Conservation (phyloP, 2,888 invertebrate species). For the Tachina grossa region DNA sequence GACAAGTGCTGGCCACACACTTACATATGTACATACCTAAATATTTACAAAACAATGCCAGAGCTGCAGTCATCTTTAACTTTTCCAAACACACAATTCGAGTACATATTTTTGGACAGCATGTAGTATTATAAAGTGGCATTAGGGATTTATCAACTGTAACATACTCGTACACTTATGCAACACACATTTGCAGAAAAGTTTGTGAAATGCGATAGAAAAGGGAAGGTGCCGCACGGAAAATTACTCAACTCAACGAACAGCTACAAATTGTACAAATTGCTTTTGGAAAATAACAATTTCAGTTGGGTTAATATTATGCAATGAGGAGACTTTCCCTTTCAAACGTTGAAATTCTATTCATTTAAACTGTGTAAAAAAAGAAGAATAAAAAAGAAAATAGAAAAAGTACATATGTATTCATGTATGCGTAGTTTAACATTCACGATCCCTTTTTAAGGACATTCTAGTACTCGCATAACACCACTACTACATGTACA, state of each 20-base stretch:
- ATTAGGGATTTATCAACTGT: constrained; percentile 81
- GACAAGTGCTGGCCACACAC: constrained; percentile 41
- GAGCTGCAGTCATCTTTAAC: constrained; percentile 53
- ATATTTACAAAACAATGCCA: constrained; percentile 5
- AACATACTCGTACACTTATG: constrained; percentile 71
- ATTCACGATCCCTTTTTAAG: constrained; percentile 41
- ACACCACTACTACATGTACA: constrained; percentile 25
- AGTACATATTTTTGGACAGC: constrained; percentile 26
- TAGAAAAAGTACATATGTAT: background rate
- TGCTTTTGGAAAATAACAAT: too few species aligned
- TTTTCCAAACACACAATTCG: constrained; percentile 26
- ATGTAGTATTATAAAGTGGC: constrained; percentile 76
- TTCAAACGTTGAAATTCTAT: constrained; percentile 11
- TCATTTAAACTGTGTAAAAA: constrained; percentile 15
- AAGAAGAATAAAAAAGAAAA: constrained; percentile 7
- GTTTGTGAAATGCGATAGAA: background rate
- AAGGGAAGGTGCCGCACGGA: background rate
- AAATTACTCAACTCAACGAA: background rate
- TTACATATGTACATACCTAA: background rate
- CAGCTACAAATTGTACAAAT: too few species aligned
- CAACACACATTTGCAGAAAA: constrained; percentile 11
- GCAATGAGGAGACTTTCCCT: background rate
- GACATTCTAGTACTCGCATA: constrained; percentile 6
- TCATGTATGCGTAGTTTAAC: constrained; percentile 34
- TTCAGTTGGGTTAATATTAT: too few species aligned